These are phyloP conservation scores for western clawed frog (Xenopus tropicalis) DNA, from an alignment of 2,113 vertebrate genomes.

Conservation along the genomic window DNA sequence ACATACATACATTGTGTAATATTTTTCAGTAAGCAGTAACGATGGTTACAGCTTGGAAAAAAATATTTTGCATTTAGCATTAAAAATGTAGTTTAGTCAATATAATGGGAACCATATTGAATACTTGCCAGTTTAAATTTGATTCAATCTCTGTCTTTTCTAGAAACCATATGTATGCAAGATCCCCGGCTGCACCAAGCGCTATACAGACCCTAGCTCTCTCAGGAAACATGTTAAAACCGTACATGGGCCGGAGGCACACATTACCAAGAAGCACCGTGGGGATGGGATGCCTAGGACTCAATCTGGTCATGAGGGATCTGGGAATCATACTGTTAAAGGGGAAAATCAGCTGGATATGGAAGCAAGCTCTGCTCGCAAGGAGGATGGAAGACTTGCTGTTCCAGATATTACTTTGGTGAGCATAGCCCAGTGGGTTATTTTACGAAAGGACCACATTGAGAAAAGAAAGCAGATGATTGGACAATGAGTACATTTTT, in stretches of 20 bases:
- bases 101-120: no score
- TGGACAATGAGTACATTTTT: no score
- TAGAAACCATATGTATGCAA: slow-evolving; percentile 96
- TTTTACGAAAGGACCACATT: neutral
- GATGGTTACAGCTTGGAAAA: no score
- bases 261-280: slow-evolving; percentile 93
- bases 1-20: no score
- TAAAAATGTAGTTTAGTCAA: no score
- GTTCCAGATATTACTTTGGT: slow-evolving; percentile 81
- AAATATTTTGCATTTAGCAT: no score
- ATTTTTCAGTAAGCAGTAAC: no score
- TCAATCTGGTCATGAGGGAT: slow-evolving; percentile 46
- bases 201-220: slow-evolving; percentile 95
- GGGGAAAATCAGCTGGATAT: slow-evolving; percentile 78
- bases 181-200: slow-evolving; percentile 93
- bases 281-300: slow-evolving; percentile 74
- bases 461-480: no score
- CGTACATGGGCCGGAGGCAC: slow-evolving; percentile 91
- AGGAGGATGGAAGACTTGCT: slow-evolving; percentile 82
- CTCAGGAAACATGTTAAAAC: slow-evolving; percentile 95
- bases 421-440: slow-evolving; percentile 46
- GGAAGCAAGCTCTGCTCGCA: slow-evolving; percentile 59
- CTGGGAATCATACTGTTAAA: slow-evolving; percentile 56
- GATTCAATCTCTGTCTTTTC: neutral
- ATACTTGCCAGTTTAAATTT: no score